Evolutionary conservation across 1,140 invertebrate genomes (phyloP), one percentile per base, ranked within the genome.

Genomic region (Pogonognathellus flavescens): DNA sequence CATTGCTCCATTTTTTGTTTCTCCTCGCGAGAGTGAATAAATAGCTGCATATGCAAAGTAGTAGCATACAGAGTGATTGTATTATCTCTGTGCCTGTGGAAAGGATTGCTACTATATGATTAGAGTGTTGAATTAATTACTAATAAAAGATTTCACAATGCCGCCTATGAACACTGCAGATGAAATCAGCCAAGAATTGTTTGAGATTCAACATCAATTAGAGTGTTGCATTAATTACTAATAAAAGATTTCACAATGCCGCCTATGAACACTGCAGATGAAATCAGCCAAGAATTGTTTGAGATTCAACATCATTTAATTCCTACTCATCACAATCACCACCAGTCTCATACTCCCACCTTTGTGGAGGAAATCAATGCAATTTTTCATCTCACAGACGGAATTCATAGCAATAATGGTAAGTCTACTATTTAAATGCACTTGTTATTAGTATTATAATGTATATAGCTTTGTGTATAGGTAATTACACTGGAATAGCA

Each of bases 171-270:
- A 84, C 25, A n/a, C 50, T 25, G 49, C n/a, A 53, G 52, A 53
- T 52, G 83, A 84, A 22, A 25, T 14, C 13, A 53, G 49, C 20
- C 62, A 22, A 9, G 50, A 66, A 55, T 13, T 84, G 14, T 49
- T 84, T 53, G 83, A 84, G 66, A 25, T 84, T 62, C 59, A 72
- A 49, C 83, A 84, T 62, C 83, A 84, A 16, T 72, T 84, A 50
- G n/a, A n/a, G n/a, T n/a, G n/a, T n/a, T n/a, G n/a, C 9, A 62
- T 11, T 62, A 62, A 62, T 59, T 59, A 59, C n/a, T 7, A 9
- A 66, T 13, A 13, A 22, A 20, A 62, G 0, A 60, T 60, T 60
- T 22, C 59, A 60, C 59, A 84, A 84, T 84, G 83, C 62, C 83
- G 49, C 57, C 83, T 53, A 22, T 82, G 80, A 53, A 84, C 25